Percentiles rank a stretch among this genome's conserved stretches.
Evolutionary conservation across 2,113 vertebrate species (phyloP).

Genomic region (Petaurus breviceps): DNA sequence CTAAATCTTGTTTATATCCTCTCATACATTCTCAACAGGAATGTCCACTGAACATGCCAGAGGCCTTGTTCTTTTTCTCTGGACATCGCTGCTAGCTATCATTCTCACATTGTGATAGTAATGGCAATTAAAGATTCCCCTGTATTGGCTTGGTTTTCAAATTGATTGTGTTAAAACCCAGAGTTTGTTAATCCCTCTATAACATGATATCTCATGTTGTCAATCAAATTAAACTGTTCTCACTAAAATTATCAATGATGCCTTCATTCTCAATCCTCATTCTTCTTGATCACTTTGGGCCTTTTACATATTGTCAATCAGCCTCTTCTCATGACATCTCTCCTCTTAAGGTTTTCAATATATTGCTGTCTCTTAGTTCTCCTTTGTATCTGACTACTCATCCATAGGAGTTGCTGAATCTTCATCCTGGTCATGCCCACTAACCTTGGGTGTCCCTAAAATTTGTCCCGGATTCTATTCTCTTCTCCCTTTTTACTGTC

Average conservation of each 20-base stretch:
- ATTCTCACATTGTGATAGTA: too few relatives aligned
- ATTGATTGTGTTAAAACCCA: too few relatives aligned
- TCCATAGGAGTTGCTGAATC: too few relatives aligned
- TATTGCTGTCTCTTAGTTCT: not conserved
- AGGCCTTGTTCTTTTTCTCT: not conserved
- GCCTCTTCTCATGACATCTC: not conserved
- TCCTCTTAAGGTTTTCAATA: not conserved
- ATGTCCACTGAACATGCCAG: not conserved
- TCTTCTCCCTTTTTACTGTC: too few relatives aligned
- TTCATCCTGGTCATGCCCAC: too few relatives aligned
- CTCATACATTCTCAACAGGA: not conserved
- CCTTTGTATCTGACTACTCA: too few relatives aligned
- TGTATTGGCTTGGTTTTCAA: too few relatives aligned
- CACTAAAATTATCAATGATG: not conserved
- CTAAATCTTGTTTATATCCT: not conserved
- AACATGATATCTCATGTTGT: not conserved
- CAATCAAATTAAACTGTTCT: not conserved
- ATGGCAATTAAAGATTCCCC: too few relatives aligned
- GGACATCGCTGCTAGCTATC: not conserved
- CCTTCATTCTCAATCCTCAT: not conserved
- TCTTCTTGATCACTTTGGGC: not conserved
- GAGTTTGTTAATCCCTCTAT: too few relatives aligned
- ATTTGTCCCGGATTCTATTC: too few relatives aligned
- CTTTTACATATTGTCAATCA: not conserved
- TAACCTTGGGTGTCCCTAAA: too few relatives aligned